Evolutionary conservation across 2,797 vertebrate species (phyloP).

Genomic region (Gorsachius magnificus): DNA sequence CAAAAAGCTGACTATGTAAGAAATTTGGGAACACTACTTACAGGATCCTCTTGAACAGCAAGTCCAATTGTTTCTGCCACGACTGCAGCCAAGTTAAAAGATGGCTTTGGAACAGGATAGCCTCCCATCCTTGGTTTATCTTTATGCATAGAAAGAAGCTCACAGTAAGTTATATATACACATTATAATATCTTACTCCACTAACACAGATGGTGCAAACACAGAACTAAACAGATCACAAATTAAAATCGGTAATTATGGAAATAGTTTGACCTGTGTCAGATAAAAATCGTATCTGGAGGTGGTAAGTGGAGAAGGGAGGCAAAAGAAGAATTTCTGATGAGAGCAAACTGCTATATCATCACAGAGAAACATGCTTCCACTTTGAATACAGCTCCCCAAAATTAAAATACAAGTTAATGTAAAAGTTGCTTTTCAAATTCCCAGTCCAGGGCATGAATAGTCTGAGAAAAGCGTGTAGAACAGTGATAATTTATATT

Average conservation of each 20-base stretch:
- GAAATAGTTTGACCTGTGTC: background rate
- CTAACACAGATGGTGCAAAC: background rate
- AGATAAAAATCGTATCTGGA: background rate
- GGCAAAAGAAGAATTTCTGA: background rate
- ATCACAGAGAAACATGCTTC: background rate
- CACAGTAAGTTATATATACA: background rate
- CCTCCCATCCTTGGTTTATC: constrained; percentile 61
- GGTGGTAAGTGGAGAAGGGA: background rate
- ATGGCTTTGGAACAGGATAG: constrained; percentile 61
- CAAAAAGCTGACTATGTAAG: background rate
- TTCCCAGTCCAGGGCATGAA: background rate
- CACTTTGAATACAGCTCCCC: background rate
- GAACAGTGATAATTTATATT: background rate
- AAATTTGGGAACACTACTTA: constrained; percentile 66
- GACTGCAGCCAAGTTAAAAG: constrained; percentile 74
- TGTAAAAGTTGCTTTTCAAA: background rate
- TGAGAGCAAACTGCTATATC: background rate
- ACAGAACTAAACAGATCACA: background rate
- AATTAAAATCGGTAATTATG: background rate
- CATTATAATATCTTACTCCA: background rate
- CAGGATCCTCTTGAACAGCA: constrained; percentile 73
- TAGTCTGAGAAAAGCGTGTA: background rate
- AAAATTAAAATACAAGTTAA: background rate
- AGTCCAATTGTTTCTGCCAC: constrained; percentile 89
- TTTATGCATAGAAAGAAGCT: constrained; percentile 46